phyloP scores from a whole-genome alignment of 2,797 vertebrate species.

The Tympanoctomys barrerae region DNA sequence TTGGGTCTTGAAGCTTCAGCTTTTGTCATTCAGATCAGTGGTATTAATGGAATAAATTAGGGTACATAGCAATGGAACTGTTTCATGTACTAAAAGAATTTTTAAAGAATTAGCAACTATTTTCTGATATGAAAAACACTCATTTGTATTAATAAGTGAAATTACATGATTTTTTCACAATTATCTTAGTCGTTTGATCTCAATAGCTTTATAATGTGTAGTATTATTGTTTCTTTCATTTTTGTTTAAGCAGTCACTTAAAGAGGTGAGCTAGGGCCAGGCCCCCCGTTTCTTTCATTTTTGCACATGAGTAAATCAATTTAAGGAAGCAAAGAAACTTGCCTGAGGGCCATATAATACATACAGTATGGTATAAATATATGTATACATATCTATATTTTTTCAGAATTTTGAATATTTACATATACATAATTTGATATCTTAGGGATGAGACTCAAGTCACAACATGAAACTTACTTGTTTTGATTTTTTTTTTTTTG shows the following conservation, averaged over 20 bases:
- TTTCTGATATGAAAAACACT: conserved; percentile 20
- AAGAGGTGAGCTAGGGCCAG: no score
- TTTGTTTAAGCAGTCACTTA: no score
- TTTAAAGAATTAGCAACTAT: conserved; percentile 37
- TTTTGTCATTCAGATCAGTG: neutral
- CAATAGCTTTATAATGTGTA: conserved; percentile 37
- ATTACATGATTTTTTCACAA: conserved; percentile 46
- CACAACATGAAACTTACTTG: neutral
- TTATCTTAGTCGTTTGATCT: conserved; percentile 50
- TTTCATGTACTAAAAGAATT: conserved; percentile 48
- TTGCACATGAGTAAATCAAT: conserved; percentile 21
- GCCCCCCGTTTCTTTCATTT: neutral
- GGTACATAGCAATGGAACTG: conserved; percentile 19
- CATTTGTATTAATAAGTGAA: conserved; percentile 52
- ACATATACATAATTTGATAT: neutral
- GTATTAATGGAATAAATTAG: conserved; percentile 50
- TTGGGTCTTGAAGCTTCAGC: neutral
- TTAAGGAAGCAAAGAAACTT: conserved; percentile 7
- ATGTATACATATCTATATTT: neutral
- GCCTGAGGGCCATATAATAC: neutral
- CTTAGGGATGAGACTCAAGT: neutral
- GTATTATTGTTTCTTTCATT: neutral
- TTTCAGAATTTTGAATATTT: neutral
- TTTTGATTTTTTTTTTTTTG: neutral
- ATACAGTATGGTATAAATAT: neutral